Percentiles rank a stretch among this genome's conserved stretches.
These are phyloP conservation scores for Torymus aiolomorphi DNA, from an alignment of 2,888 invertebrate species.

Conservation along the genomic window DNA sequence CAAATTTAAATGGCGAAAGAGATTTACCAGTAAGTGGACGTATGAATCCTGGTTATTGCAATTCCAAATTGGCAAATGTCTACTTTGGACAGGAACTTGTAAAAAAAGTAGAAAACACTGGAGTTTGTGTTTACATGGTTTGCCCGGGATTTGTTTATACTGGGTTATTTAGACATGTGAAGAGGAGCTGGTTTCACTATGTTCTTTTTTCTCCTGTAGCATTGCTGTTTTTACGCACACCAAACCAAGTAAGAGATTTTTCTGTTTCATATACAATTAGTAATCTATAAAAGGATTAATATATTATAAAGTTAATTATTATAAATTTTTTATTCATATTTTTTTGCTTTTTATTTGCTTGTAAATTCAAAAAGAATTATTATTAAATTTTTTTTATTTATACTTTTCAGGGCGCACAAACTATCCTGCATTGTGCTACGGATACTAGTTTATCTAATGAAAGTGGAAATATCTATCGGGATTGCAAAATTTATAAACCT, in stretches of 20 bases:
- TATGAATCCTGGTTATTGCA: slow-evolving; percentile 82
- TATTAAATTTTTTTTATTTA: too few species aligned
- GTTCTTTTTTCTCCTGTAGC: slow-evolving; percentile 84
- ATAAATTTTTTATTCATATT: too few species aligned
- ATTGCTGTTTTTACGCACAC: slow-evolving; percentile 83
- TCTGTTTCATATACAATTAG: neutral
- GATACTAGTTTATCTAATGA: slow-evolving; percentile 79
- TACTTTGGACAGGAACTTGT: slow-evolving; percentile 84
- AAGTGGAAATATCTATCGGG: slow-evolving; percentile 85
- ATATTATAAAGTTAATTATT: too few species aligned
- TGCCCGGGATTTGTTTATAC: slow-evolving; percentile 91
- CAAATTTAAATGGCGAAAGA: slow-evolving; percentile 81
- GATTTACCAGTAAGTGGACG: slow-evolving; percentile 74
- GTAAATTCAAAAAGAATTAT: too few species aligned
- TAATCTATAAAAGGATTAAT: too few species aligned
- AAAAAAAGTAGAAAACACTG: slow-evolving; percentile 77
- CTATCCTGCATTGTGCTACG: slow-evolving; percentile 86
- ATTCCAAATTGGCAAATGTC: slow-evolving; percentile 87
- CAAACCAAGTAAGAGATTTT: slow-evolving; percentile 80
- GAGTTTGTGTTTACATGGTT: slow-evolving; percentile 82
- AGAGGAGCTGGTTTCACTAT: slow-evolving; percentile 84
- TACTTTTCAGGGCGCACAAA: slow-evolving; percentile 84
- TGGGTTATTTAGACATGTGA: slow-evolving; percentile 82
- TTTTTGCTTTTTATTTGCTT: too few species aligned
- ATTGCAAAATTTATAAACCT: slow-evolving; percentile 82